These are phyloP conservation scores for Pyrrhosoma nymphula DNA, from an alignment of 2,888 invertebrate genomes.

Conservation along the genomic window DNA sequence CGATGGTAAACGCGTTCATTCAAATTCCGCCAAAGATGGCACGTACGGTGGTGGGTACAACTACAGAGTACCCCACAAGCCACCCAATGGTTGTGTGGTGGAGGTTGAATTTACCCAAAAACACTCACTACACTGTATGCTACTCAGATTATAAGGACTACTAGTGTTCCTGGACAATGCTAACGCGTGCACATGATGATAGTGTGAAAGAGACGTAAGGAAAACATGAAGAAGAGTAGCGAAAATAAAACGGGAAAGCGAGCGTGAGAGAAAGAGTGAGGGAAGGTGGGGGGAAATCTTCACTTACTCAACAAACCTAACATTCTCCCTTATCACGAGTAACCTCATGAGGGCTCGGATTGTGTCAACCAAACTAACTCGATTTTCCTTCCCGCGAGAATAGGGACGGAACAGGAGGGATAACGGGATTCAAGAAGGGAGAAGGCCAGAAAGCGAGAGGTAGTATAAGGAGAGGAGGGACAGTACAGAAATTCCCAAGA, in stretches of 20 bases:
- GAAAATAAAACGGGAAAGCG: background rate
- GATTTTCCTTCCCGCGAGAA: slow-evolving; percentile 23
- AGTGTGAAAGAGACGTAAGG: background rate
- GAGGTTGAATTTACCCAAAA: too few relatives aligned
- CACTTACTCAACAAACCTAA: slow-evolving; percentile 26
- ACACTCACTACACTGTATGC: too few relatives aligned
- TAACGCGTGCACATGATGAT: too few relatives aligned
- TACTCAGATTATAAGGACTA: too few relatives aligned
- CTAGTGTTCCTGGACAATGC: too few relatives aligned
- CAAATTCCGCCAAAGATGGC: too few relatives aligned
- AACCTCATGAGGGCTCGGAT: slow-evolving; percentile 39
- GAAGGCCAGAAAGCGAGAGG: background rate
- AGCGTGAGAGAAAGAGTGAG: background rate
- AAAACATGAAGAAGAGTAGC: background rate
- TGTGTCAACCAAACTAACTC: slow-evolving; percentile 56
- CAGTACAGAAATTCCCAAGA: too few relatives aligned
- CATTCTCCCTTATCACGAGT: slow-evolving; percentile 44
- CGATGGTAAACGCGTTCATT: too few relatives aligned
- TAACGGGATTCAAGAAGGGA: background rate
- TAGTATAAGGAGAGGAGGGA: too few relatives aligned
- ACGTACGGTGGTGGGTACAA: too few relatives aligned
- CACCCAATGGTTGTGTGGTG: too few relatives aligned
- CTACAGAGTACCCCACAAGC: too few relatives aligned
- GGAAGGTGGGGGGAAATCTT: background rate
- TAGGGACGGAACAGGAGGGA: background rate